Evolutionary conservation across 2,797 vertebrate genomes (phyloP), one percentile per base, ranked within the genome.

Genomic region (Gymnopithys bicolor): DNA sequence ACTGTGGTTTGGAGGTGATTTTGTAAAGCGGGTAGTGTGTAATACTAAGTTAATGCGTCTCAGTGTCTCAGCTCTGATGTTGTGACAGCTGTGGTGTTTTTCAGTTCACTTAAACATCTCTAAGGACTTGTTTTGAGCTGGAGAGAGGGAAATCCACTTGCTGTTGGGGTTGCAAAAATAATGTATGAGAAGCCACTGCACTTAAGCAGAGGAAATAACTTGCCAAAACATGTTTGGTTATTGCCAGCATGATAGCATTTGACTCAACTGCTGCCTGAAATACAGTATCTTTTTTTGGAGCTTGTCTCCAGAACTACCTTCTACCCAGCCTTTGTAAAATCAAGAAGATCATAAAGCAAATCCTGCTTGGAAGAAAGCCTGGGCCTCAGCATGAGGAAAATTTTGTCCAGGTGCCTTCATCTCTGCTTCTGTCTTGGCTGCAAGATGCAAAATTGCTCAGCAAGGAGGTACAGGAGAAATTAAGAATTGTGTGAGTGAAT

Each of bases 41-140:
- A n/a, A 43, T 15, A 9, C 7, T 30, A 23, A 41, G 12, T 51
- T 58, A 53, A 0, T 0, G 22, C 13, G 41, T 64, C n/a, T 37
- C 21, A 13, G n/a, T 33, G 37, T 37, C 43, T 52, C 24, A 53
- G 32, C 37, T 84, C 33, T 51, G 30, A 21, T 2, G 6, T 19
- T 60, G 43, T 52, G 58, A 48, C 32, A 66, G 23, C 64, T 63
- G 39, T 33, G 55, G 23, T 24, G 27, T 1, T 73, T 58, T 58
- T 58, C 39, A 21, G 33, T 43, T 87, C 3, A 9, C 51, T 87
- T 48, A 43, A 71, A 62, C 27, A 27, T 43, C 49, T 79, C 0
- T 27, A 37, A 75, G 32, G 51, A 19, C 19, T 78, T 63, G 22
- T 55, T 66, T 46, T 18, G 73, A 56, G 49, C 21, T 19, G 55